Conservation (phyloP, 2,797 vertebrate species). For the Clamator glandarius region DNA sequence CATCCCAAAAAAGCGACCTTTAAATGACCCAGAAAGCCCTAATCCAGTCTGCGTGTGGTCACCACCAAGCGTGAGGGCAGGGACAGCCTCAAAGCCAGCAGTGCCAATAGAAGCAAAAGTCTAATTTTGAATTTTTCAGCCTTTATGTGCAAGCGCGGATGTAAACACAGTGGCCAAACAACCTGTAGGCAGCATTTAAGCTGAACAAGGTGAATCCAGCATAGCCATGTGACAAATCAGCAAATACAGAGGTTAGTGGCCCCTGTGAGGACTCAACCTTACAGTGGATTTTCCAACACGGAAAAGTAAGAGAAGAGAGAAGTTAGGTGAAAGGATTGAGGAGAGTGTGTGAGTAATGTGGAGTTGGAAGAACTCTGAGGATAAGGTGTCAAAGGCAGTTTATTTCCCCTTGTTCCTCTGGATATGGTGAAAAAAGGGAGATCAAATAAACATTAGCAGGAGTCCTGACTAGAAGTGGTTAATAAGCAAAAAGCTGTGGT, state of each 20-base stretch:
- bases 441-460: not conserved
- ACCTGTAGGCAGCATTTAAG: not conserved
- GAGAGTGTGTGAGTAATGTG: not conserved
- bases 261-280: not conserved
- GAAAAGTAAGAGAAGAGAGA: not conserved
- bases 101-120: not conserved
- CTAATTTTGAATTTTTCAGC: not conserved
- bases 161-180: rapidly evolving
- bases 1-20: not conserved
- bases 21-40: not conserved
- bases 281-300: not conserved
- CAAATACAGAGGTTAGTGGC: not conserved
- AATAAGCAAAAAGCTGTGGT: not conserved
- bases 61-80: rapidly evolving
- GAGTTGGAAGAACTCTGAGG: not conserved
- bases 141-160: rapidly evolving
- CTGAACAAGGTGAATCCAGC: not conserved
- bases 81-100: rapidly evolving
- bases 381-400: not conserved
- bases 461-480: not conserved
- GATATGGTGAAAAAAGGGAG: not conserved
- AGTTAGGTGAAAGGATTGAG: not conserved
- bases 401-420: not conserved
- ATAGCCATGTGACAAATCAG: not conserved
- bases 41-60: rapidly evolving